Evolutionary conservation across 2,113 vertebrate species (phyloP).

Genomic region (Peromyscus polionotus): DNA sequence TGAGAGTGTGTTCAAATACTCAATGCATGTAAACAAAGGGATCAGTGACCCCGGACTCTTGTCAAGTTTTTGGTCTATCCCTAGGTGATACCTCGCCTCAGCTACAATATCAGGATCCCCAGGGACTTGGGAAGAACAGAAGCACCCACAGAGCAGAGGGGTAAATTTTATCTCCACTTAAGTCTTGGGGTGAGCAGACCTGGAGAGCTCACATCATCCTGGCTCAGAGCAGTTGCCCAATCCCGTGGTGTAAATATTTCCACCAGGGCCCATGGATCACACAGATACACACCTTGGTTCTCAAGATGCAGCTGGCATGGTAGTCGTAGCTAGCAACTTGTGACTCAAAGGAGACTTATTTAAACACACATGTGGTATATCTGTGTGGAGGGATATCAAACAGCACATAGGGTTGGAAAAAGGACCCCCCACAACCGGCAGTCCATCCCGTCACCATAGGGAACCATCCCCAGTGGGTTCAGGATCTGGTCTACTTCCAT

Average conservation of each 20-base stretch:
- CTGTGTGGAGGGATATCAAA: not conserved
- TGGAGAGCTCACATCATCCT: not conserved
- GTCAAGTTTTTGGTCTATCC: not conserved
- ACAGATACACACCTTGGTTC: accelerated
- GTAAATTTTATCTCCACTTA: too few relatives aligned
- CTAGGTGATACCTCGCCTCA: not conserved
- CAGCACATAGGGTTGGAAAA: not conserved
- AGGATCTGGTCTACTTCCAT: not conserved
- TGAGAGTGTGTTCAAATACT: not conserved
- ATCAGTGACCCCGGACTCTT: not conserved
- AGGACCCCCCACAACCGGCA: not conserved
- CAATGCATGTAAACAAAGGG: not conserved
- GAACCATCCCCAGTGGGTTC: not conserved
- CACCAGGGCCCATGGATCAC: accelerated
- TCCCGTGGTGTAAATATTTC: not conserved
- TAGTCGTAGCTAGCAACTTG: not conserved
- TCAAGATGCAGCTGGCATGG: not conserved
- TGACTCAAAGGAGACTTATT: not conserved
- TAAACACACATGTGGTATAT: not conserved
- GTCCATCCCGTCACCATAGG: not conserved
- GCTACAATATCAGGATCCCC: not conserved
- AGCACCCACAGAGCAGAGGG: not conserved
- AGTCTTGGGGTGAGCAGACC: not conserved
- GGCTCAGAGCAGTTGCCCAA: not conserved
- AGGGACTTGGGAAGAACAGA: not conserved